Conservation (phyloP, 1,140 invertebrate species). For the Planococcus citri region DNA sequence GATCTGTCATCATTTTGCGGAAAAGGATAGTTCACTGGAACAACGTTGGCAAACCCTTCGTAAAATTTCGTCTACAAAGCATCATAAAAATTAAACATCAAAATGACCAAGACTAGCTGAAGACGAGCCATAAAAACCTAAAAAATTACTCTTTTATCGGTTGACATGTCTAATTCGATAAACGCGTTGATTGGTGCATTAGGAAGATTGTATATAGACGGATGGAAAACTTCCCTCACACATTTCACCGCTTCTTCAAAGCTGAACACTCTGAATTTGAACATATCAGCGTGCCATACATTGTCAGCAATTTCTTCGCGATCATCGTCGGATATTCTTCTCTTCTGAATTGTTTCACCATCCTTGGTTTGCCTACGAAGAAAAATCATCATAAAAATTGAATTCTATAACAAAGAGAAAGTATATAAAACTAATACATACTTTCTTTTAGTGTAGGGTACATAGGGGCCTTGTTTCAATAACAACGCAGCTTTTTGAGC, state of each 20-base stretch:
- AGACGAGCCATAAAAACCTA: too few relatives aligned
- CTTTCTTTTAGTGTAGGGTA: not conserved
- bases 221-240: conserved; percentile 62
- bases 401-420: not conserved
- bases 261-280: conserved; percentile 46
- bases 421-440: conserved; percentile 2
- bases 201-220: conserved; percentile 56
- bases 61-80: conserved; percentile 51
- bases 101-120: conserved; percentile 19
- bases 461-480: not conserved
- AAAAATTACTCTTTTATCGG: conserved; percentile 33
- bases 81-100: conserved; percentile 23
- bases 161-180: conserved; percentile 60
- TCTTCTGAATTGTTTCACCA: not conserved
- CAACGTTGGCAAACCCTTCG: conserved; percentile 46
- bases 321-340: conserved; percentile 18
- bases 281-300: conserved; percentile 48
- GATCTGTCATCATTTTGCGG: conserved; percentile 45
- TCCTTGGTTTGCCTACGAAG: not conserved
- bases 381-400: not conserved
- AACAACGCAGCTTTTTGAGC: not conserved
- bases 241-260: conserved; percentile 56
- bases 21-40: conserved; percentile 49
- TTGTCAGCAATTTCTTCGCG: conserved; percentile 43
- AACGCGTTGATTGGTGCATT: conserved; percentile 47